A percentile compares a stretch with the other conserved stretches of the same genome.
phyloP scores from a whole-genome alignment of 1,140 invertebrate species.

The Lethocerus indicus region DNA sequence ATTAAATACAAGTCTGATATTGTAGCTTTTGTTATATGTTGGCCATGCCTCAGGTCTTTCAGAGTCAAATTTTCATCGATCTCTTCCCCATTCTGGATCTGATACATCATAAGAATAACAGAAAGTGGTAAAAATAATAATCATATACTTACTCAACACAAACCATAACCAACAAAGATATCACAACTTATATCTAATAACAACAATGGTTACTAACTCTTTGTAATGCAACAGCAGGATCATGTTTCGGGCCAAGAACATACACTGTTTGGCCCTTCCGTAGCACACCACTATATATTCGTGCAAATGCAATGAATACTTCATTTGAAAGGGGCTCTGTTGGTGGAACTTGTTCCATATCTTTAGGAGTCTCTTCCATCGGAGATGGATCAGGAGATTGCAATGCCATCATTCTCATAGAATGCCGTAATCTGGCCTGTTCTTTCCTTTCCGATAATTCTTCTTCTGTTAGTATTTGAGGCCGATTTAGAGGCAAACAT shows the following conservation, averaged over 20 bases:
- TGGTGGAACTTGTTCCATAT: conserved; percentile 20
- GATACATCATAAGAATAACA: neutral
- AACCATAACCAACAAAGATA: neutral
- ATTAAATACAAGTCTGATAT: conserved; percentile 69
- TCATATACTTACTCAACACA: neutral
- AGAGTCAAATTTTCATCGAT: conserved; percentile 36
- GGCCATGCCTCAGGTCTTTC: conserved; percentile 45
- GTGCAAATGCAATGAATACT: conserved; percentile 80
- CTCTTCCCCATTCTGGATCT: conserved; percentile 24
- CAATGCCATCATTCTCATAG: conserved; percentile 16
- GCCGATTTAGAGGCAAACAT: conserved; percentile 49
- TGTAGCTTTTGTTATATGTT: conserved; percentile 38
- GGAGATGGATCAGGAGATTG: neutral
- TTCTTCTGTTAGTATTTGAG: conserved; percentile 51
- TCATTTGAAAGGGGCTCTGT: conserved; percentile 28
- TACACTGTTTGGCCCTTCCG: conserved; percentile 52
- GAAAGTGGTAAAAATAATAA: neutral
- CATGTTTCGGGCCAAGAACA: conserved; percentile 80
- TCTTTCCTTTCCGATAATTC: conserved; percentile 57
- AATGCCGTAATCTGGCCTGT: conserved; percentile 32
- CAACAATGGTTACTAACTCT: conserved; percentile 19
- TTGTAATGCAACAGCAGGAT: conserved; percentile 43
- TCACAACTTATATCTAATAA: conserved; percentile 2
- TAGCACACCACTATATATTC: conserved; percentile 81
- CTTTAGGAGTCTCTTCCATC: neutral